These are phyloP conservation scores for Andrena chrysosceles DNA, from an alignment of 2,888 invertebrate species.

Conservation along the genomic window DNA sequence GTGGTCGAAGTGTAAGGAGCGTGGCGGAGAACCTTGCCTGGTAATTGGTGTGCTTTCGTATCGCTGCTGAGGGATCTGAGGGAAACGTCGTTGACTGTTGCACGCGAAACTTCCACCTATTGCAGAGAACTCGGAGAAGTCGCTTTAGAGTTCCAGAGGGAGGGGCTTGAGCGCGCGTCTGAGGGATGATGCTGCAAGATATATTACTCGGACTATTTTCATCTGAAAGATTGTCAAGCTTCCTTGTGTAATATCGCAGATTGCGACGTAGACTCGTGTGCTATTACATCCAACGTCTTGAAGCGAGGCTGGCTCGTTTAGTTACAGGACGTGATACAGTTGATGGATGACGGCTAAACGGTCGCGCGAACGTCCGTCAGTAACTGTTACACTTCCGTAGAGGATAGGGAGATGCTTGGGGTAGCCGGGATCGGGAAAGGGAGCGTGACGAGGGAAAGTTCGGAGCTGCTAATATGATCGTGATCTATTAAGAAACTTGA, in stretches of 20 bases:
- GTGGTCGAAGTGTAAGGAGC: not conserved
- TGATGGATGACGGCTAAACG: not conserved
- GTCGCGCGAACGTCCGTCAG: not conserved
- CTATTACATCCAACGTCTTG: too few relatives aligned
- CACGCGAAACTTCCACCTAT: not conserved
- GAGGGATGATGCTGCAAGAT: too few relatives aligned
- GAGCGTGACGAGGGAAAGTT: conserved; percentile 16
- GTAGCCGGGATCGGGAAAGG: conserved; percentile 18
- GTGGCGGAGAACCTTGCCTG: not conserved
- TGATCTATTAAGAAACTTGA: conserved; percentile 42
- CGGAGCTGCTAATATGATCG: conserved; percentile 33
- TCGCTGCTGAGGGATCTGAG: not conserved
- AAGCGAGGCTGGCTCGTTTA: too few relatives aligned
- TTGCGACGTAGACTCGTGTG: too few relatives aligned
- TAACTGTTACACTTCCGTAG: not conserved
- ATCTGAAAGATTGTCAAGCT: not conserved
- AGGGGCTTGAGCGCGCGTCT: not conserved
- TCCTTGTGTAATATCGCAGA: not conserved
- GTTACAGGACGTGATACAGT: too few relatives aligned
- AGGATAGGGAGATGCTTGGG: not conserved
- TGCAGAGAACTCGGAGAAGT: not conserved
- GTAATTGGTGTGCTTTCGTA: conserved; percentile 5
- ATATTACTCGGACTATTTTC: too few relatives aligned
- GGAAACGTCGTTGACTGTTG: not conserved
- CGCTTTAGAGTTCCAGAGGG: not conserved